A percentile compares a stretch with the other conserved stretches of the same genome.
Conservation (phyloP, 2,113 vertebrate species). For the Xenopus laevis region DNA sequence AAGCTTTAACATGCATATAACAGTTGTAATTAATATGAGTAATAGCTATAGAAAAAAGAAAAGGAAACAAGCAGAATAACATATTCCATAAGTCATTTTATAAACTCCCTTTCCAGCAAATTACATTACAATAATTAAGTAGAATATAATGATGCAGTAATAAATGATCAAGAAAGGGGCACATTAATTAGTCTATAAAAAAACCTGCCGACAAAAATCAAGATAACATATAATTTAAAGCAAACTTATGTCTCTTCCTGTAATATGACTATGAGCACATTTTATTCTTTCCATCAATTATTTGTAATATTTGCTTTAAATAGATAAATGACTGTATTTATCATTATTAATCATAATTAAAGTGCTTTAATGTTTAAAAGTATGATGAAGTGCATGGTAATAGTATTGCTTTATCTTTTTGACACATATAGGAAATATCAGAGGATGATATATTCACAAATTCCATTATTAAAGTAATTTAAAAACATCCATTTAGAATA, state of each 20-base stretch:
- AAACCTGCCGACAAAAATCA: slow-evolving; percentile 17
- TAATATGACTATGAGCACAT: slow-evolving; percentile 24
- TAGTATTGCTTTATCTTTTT: slow-evolving; percentile 24
- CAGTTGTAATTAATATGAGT: too few species aligned
- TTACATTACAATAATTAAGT: too few species aligned
- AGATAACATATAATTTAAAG: slow-evolving; percentile 21
- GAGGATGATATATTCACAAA: slow-evolving; percentile 21
- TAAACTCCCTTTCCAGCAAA: too few species aligned
- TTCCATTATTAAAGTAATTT: slow-evolving; percentile 22
- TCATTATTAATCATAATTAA: slow-evolving; percentile 41
- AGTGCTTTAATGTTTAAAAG: slow-evolving; percentile 7
- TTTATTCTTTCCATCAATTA: slow-evolving; percentile 38
- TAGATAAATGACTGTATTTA: slow-evolving; percentile 39
- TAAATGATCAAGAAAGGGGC: background rate
- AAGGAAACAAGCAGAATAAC: too few species aligned
- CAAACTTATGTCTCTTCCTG: slow-evolving; percentile 11
- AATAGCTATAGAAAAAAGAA: too few species aligned
- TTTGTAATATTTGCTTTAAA: slow-evolving; percentile 34
- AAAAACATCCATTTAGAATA: slow-evolving; percentile 10
- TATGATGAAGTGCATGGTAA: slow-evolving; percentile 22
- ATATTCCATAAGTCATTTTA: too few species aligned
- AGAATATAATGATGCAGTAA: background rate
- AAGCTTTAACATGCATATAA: too few species aligned
- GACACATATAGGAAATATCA: slow-evolving; percentile 33
- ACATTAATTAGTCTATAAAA: background rate